Conservation (phyloP, 2,797 vertebrate genomes). For the Echiichthys vipera region DNA sequence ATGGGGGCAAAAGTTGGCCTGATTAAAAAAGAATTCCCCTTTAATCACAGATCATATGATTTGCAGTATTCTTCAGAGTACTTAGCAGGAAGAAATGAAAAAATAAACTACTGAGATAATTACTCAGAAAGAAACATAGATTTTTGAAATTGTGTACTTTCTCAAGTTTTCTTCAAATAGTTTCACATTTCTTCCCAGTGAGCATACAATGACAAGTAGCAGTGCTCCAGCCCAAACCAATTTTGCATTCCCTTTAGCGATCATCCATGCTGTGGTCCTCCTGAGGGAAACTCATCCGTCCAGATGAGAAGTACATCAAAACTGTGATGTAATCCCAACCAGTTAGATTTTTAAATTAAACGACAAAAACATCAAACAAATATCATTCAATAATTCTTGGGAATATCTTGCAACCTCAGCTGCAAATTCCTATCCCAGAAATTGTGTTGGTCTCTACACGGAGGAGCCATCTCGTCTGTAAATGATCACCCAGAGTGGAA, state of each 20-base stretch:
- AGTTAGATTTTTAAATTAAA: not conserved
- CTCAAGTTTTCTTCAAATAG: not conserved
- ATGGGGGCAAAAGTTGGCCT: constrained; percentile 32
- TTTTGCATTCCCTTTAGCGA: not conserved
- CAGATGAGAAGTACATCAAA: not conserved
- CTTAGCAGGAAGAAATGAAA: constrained; percentile 23
- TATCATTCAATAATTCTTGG: not conserved
- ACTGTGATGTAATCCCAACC: not conserved
- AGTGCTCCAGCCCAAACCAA: no score
- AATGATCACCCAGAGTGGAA: not conserved
- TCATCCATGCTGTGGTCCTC: not conserved
- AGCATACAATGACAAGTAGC: not conserved
- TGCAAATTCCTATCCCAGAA: not conserved
- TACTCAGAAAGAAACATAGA: no score
- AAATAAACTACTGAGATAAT: not conserved
- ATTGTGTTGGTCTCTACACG: not conserved
- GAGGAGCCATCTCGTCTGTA: not conserved
- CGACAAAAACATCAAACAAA: not conserved
- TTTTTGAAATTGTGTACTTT: not conserved
- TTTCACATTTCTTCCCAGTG: not conserved
- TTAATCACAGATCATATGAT: constrained; percentile 58
- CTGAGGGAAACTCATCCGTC: not conserved
- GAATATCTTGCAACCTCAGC: not conserved
- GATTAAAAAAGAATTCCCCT: constrained; percentile 37
- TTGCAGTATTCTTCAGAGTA: constrained; percentile 55